Evolutionary conservation across 1,140 invertebrate genomes (phyloP), one percentile per base, ranked within the genome.

Genomic region (Pissodes strobi): DNA sequence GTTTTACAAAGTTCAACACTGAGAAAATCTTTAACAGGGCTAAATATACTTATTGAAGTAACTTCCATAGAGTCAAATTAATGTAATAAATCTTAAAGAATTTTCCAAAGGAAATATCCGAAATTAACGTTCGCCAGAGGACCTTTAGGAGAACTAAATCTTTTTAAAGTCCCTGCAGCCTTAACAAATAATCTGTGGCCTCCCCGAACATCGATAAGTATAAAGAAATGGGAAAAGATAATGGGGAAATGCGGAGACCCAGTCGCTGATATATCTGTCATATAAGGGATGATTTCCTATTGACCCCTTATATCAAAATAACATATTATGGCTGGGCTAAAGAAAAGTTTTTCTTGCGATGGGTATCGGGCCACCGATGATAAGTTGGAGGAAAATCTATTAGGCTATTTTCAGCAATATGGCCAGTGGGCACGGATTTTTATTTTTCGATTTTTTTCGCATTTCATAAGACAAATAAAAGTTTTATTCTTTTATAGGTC

Each of bases 241-340:
- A 64, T 64, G 61, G 61, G 52, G 51, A 57, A 45, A 21, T 55
- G 43, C 41, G 43, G 43, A 23, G 61, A 56, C 39, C 51, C 8
- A 46, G 51, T 64, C 30, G 18, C 51, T 43, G 52, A 53, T 55
- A 64, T 64, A 56, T 64, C 61, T 64, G 61, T 64, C 61, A 64
- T 64, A 64, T 63, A 64, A 56, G 51, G 43, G 52, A 56, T 64
- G 38, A 64, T 64, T 64, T 64, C 48, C 37, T 62, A 62, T 62
- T 62, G 60, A 62, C 60, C 60, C 45, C 46, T 56, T 56, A 56
- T 56, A 64, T 64, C 61, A 56, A 64, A 64, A 64, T 64, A 64
- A 64, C 52, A 64, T 64, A 64, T 64, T 64, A 45, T 25, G 23
- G 48, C 27, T 41, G 21, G 27, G 17, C 37, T 25, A 56, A 56